Evolutionary conservation across 2,113 vertebrate species (phyloP).

Genomic region (Trematocara stigmaticum): DNA sequence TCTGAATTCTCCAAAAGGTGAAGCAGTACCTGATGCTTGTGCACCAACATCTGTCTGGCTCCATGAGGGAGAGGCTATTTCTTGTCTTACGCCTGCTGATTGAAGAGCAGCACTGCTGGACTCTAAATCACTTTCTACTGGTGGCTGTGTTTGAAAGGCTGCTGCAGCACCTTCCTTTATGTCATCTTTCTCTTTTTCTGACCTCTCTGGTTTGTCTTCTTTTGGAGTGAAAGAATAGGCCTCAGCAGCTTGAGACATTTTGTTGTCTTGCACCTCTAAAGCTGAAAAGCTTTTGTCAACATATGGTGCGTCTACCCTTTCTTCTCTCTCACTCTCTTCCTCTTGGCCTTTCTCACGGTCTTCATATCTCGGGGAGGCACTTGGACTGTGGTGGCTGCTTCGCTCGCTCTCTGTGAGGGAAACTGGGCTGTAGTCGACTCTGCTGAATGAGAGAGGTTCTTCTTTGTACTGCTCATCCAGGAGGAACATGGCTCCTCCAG

Average conservation of each 20-base stretch:
- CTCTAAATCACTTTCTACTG: conserved; percentile 4
- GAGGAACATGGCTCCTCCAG: conserved; percentile 48
- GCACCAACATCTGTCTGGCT: conserved; percentile 56
- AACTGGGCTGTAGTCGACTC: conserved; percentile 49
- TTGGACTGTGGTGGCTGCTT: conserved; percentile 46
- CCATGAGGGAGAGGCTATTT: conserved; percentile 11
- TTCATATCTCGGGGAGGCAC: conserved; percentile 51
- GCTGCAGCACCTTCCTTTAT: conserved; percentile 2
- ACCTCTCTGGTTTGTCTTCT: conserved; percentile 68
- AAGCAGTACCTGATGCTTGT: background rate
- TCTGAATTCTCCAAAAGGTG: conserved; percentile 9
- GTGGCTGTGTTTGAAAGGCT: background rate
- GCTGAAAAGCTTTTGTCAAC: conserved; percentile 79
- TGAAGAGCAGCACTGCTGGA: conserved; percentile 4
- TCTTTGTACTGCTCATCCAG: conserved; percentile 66
- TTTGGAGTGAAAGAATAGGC: conserved; percentile 55
- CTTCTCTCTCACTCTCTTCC: conserved; percentile 74
- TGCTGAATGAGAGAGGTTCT: conserved; percentile 61
- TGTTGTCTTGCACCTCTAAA: conserved; percentile 80
- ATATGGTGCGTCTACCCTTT: conserved; percentile 78
- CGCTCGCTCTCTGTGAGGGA: conserved; percentile 58
- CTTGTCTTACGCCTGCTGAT: conserved; percentile 9
- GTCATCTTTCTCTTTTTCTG: conserved; percentile 63
- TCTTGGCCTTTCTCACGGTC: conserved; percentile 63
- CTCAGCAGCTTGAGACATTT: conserved; percentile 49